Evolutionary conservation across 37 sponge, comb jelly and placozoan genomes (phyloP), one percentile per base, ranked within the genome.

Genomic region (Lycopodina hypogea): DNA sequence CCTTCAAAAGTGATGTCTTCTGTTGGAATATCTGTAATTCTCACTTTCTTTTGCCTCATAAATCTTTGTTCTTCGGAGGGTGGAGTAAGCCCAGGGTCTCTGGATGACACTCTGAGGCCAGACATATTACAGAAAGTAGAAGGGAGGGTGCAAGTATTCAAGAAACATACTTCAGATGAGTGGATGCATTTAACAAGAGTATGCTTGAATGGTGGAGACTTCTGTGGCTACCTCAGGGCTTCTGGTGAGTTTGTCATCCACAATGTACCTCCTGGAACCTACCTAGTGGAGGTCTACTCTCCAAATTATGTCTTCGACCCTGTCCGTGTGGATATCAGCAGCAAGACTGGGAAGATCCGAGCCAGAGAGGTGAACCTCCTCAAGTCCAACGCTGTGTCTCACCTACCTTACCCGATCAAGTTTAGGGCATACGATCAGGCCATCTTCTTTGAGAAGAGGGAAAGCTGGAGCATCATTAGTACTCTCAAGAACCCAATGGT

Each of bases 401-500:
- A 74, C 21, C 67, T 97, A 32, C 79, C 90, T 2, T 97, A 97
- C 66, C 98, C 98, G 0, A 76, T 97, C 22, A 73, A 55, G 15
- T 95, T 97, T 56, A 82, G 65, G 28, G 71, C 82, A 24, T 74
- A 82, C 14, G 69, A 67, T 56, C 80, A 74, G 66, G 90, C 93
- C 41, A 61, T 84, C 18, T 97, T 92, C 69, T 97, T 97, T 68
- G 88, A 92, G 77, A 85, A 92, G 70, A 76, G 93, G n/a, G 93
- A 97, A 59, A 41, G 80, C 22, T 95, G 93, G 93, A 92, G 79
- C 76, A 38, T 92, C 3, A 67, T 89, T 23, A 77, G 70, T 48
- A 75, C 76, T 8, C 78, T 92, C 11, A 89, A 80, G 79, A 95
- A 94, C 66, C 98, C 98, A 19, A 95, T 95, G 95, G 95, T 93